Evolutionary conservation across 2,113 vertebrate genomes (phyloP).

Genomic region (Microtus richardsoni): DNA sequence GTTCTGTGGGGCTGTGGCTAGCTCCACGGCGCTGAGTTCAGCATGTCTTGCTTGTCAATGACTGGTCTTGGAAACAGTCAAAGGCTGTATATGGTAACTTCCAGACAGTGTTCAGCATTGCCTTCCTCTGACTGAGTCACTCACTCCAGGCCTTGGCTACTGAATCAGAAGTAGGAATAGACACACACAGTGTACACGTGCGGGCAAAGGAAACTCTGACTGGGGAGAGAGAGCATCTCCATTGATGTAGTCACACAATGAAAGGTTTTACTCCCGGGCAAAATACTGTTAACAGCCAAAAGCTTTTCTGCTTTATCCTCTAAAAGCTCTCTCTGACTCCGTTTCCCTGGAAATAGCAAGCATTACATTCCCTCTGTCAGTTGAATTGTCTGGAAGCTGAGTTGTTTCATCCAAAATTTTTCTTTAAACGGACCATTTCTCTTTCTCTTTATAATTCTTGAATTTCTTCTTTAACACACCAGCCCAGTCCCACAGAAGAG

Average conservation of each 20-base stretch:
- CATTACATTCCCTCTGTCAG: conserved; percentile 19
- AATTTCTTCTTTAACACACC: conserved; percentile 26
- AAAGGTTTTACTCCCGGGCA: conserved; percentile 50
- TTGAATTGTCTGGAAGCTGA: conserved; percentile 43
- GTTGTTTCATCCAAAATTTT: conserved; percentile 52
- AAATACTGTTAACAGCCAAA: conserved; percentile 53
- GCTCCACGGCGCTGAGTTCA: neutral
- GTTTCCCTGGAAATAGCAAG: conserved; percentile 63
- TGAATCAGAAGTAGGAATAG: neutral
- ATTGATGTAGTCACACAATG: conserved; percentile 44
- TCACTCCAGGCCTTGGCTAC: neutral
- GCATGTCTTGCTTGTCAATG: neutral
- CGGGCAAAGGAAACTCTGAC: conserved; percentile 1
- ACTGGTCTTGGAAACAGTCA: conserved; percentile 46
- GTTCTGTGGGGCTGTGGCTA: neutral
- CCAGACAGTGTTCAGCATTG: neutral
- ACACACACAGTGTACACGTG: neutral
- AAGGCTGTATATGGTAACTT: conserved; percentile 20
- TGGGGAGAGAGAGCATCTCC: neutral
- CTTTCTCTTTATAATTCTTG: conserved; percentile 62
- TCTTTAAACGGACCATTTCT: conserved; percentile 31
- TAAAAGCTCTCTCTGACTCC: neutral
- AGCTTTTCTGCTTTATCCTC: conserved; percentile 18
- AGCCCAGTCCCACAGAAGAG: neutral
- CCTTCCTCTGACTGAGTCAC: neutral